Conservation (phyloP, 2,797 vertebrate species). For the Spinus olivaceus region DNA sequence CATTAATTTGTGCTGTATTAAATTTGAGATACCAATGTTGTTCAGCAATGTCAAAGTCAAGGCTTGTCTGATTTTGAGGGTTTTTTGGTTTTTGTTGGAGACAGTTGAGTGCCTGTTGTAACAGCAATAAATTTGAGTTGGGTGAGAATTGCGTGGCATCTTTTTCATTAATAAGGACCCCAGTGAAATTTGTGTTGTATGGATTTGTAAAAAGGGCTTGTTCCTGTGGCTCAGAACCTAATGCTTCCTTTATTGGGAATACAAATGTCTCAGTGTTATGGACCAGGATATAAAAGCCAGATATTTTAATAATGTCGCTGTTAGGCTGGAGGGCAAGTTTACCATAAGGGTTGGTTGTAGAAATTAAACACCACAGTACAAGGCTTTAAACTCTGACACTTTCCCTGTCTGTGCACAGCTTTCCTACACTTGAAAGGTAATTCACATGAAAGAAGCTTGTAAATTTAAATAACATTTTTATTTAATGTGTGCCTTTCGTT, state of each 20-base stretch:
- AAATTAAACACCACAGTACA: background rate
- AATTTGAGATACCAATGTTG: background rate
- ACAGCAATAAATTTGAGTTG: background rate
- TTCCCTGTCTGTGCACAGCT: background rate
- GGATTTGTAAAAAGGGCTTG: background rate
- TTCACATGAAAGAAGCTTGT: background rate
- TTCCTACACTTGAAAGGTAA: background rate
- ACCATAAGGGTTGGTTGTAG: background rate
- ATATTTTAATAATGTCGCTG: background rate
- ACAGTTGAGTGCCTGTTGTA: background rate
- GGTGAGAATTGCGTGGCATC: background rate
- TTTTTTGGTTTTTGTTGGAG: background rate
- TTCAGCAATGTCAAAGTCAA: background rate
- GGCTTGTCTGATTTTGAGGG: background rate
- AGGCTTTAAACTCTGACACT: background rate
- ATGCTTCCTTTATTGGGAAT: background rate
- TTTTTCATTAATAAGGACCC: background rate
- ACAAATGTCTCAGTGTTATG: fast-evolving
- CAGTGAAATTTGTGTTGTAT: background rate
- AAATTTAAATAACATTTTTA: background rate
- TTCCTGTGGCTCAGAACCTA: background rate
- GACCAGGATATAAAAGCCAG: background rate
- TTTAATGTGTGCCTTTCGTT: background rate
- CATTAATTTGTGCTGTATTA: background rate
- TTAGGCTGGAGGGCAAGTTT: background rate